Evolutionary conservation across 1,140 invertebrate species (phyloP).

Genomic region (Mercenaria mercenaria): DNA sequence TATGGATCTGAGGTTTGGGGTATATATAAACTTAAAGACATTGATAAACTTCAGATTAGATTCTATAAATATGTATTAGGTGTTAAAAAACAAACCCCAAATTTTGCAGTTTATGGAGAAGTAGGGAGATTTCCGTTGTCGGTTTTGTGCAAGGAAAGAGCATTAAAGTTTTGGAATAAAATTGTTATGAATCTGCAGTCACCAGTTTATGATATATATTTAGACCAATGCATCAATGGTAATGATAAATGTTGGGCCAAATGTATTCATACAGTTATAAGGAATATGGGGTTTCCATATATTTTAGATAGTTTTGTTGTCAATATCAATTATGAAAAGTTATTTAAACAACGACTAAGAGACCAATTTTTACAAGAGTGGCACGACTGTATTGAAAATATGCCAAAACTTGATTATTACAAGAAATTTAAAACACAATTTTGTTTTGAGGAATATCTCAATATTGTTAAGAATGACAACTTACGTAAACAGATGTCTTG

Average conservation of each 20-base stretch:
- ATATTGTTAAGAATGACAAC: too few relatives aligned
- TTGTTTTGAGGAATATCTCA: too few relatives aligned
- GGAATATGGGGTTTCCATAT: neutral
- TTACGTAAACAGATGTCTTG: too few relatives aligned
- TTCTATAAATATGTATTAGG: slow-evolving; percentile 38
- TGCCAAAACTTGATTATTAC: too few relatives aligned
- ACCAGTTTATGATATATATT: neutral
- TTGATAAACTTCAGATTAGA: slow-evolving; percentile 40
- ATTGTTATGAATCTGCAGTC: neutral
- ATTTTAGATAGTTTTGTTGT: neutral
- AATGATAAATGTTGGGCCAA: neutral
- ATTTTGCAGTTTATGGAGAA: slow-evolving; percentile 17
- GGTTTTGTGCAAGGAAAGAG: slow-evolving; percentile 10
- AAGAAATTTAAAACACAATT: too few relatives aligned
- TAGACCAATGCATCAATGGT: neutral
- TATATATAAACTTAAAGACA: neutral
- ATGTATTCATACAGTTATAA: neutral
- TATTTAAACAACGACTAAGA: neutral
- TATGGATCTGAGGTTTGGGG: slow-evolving; percentile 59
- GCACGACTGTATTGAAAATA: neutral
- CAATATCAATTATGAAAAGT: neutral
- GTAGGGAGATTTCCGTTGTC: slow-evolving; percentile 32
- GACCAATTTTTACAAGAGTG: slow-evolving; percentile 30
- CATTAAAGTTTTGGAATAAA: slow-evolving; percentile 22
- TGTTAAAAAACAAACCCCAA: too few relatives aligned